phyloP scores from a whole-genome alignment of 2,888 invertebrate genomes.

The Acanthacorydalis orientalis region DNA sequence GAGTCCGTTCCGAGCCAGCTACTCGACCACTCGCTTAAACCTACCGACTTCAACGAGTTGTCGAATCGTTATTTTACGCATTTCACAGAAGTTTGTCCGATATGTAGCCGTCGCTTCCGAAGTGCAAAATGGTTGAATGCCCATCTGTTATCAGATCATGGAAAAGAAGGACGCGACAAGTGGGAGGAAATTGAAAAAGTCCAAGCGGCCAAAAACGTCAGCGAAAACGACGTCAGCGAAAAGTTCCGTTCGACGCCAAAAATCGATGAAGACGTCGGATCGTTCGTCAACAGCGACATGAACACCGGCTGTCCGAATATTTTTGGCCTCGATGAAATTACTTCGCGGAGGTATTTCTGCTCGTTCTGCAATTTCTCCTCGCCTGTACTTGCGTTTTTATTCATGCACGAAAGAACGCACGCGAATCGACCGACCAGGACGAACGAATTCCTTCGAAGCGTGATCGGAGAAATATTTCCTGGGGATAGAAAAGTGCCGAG shows the following conservation, averaged over 20 bases:
- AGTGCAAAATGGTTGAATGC: conserved; percentile 78
- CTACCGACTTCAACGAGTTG: conserved; percentile 36
- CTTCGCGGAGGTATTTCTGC: conserved; percentile 69
- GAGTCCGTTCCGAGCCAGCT: conserved; percentile 7
- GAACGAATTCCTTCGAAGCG: conserved; percentile 3
- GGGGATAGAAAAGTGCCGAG: too few relatives aligned
- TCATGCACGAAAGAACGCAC: conserved; percentile 83
- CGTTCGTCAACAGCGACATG: conserved; percentile 35
- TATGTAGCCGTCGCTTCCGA: conserved; percentile 75
- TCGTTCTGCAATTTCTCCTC: conserved; percentile 82
- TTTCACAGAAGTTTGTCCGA: conserved; percentile 61
- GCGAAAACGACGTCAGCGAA: conserved; percentile 18
- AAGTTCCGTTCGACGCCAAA: not conserved
- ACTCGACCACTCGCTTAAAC: conserved; percentile 29
- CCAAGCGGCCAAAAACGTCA: conserved; percentile 19
- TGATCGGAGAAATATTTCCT: too few relatives aligned
- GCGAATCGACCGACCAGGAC: conserved; percentile 14
- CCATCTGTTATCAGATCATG: conserved; percentile 75
- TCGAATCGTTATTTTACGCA: conserved; percentile 47
- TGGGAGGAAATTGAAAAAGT: conserved; percentile 40
- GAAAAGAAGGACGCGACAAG: conserved; percentile 43
- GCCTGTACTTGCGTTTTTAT: conserved; percentile 74
- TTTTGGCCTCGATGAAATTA: conserved; percentile 32
- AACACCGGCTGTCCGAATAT: conserved; percentile 18
- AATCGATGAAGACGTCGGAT: conserved; percentile 13